Evolutionary conservation across 2,888 invertebrate species (phyloP).

Genomic region (Tubulanus polymorphus): DNA sequence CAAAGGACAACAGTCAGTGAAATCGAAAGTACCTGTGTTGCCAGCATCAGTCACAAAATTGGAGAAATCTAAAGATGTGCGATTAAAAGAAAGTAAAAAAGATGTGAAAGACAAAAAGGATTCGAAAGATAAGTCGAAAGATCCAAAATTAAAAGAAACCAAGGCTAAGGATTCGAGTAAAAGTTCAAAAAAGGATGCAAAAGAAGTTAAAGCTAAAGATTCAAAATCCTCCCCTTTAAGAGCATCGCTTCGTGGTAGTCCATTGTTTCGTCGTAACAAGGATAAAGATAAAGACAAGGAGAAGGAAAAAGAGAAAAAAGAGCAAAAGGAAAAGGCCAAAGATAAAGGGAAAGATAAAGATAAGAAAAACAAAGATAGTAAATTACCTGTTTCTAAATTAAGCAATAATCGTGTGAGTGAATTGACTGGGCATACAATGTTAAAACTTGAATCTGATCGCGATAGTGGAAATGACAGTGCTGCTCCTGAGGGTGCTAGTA

Average conservation of each 20-base stretch:
- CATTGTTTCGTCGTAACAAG: background rate
- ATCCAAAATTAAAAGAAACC: conserved; percentile 7
- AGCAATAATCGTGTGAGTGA: conserved; percentile 23
- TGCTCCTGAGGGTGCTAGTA: conserved; percentile 34
- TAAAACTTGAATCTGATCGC: conserved; percentile 31
- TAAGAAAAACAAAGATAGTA: background rate
- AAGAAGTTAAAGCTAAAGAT: background rate
- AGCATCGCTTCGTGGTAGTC: background rate
- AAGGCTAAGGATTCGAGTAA: background rate
- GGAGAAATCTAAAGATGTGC: conserved; percentile 3
- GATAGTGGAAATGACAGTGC: conserved; percentile 52
- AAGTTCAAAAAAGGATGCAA: background rate
- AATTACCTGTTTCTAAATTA: conserved; percentile 14
- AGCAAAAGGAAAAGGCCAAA: background rate
- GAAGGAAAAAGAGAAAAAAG: background rate
- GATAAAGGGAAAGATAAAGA: background rate
- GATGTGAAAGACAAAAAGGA: conserved; percentile 10
- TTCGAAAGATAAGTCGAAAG: conserved; percentile 13
- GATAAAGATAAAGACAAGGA: background rate
- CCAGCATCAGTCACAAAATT: background rate
- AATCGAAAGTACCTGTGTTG: background rate
- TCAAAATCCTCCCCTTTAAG: background rate
- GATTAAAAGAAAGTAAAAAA: conserved; percentile 5
- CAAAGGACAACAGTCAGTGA: background rate
- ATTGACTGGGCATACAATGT: conserved; percentile 9